Evolutionary conservation across 2,113 vertebrate species (phyloP).

Genomic region (Neomonachus schauinslandi): DNA sequence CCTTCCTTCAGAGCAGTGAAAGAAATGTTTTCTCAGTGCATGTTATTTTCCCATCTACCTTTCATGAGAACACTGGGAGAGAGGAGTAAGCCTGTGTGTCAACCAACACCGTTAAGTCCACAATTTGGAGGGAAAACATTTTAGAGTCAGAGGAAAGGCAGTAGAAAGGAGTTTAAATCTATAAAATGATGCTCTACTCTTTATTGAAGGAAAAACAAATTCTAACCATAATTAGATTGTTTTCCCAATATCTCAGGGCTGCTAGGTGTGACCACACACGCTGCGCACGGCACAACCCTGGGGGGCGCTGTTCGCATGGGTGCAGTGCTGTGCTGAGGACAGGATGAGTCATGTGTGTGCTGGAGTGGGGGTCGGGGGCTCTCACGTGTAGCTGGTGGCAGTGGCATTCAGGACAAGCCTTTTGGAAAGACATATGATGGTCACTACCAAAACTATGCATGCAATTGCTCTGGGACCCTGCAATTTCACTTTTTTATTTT

Average conservation of each 20-base stretch:
- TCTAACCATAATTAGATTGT: accelerated
- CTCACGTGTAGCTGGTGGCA: neutral
- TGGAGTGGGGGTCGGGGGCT: neutral
- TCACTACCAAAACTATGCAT: neutral
- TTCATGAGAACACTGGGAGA: neutral
- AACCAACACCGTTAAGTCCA: neutral
- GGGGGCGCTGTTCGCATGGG: neutral
- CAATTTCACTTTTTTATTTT: too few species aligned
- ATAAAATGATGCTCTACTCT: neutral
- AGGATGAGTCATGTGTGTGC: accelerated
- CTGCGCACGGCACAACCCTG: accelerated
- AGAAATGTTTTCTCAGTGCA: neutral
- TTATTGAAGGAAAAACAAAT: neutral
- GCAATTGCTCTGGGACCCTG: neutral
- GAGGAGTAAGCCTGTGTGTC: neutral
- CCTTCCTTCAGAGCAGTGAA: neutral
- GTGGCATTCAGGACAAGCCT: neutral
- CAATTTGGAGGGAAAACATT: accelerated
- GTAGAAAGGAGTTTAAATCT: neutral
- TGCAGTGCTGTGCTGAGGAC: accelerated
- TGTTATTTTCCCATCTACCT: neutral
- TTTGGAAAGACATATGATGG: neutral
- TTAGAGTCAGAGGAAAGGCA: neutral
- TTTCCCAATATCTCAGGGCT: too few species aligned
- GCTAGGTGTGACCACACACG: accelerated